Conservation (phyloP, 2,888 invertebrate genomes). For the Tetranychus truncatus region DNA sequence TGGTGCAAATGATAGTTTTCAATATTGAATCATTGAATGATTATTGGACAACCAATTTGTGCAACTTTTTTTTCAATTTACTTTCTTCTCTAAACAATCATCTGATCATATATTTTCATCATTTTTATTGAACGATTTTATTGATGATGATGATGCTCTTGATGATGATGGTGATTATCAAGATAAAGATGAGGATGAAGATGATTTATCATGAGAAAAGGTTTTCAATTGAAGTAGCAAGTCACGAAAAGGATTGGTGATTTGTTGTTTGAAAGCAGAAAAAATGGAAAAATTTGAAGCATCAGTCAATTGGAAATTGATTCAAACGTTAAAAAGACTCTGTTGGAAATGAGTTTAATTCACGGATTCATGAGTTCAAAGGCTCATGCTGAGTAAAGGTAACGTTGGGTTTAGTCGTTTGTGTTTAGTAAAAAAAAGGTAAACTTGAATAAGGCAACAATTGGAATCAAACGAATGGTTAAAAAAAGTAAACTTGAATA, state of each 20-base stretch:
- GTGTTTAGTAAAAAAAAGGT: not conserved
- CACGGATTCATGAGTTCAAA: not conserved
- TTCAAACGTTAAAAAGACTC: not conserved
- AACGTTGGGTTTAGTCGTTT: not conserved
- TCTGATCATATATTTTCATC: no score
- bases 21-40: no score
- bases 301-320: not conserved
- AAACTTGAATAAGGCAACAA: not conserved
- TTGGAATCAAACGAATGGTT: not conserved
- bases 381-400: not conserved
- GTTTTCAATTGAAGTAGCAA: not conserved
- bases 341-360: not conserved
- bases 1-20: no score
- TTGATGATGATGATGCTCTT: not conserved
- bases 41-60: no score
- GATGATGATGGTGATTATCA: not conserved
- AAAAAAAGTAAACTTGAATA: not conserved
- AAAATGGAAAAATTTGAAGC: not conserved
- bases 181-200: not conserved
- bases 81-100: no score
- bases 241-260: not conserved
- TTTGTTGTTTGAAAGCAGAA: not conserved
- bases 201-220: not conserved
- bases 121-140: not conserved
- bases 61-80: no score